phyloP scores from a whole-genome alignment of 2,113 vertebrate species.

The Tragelaphus strepsiceros region DNA sequence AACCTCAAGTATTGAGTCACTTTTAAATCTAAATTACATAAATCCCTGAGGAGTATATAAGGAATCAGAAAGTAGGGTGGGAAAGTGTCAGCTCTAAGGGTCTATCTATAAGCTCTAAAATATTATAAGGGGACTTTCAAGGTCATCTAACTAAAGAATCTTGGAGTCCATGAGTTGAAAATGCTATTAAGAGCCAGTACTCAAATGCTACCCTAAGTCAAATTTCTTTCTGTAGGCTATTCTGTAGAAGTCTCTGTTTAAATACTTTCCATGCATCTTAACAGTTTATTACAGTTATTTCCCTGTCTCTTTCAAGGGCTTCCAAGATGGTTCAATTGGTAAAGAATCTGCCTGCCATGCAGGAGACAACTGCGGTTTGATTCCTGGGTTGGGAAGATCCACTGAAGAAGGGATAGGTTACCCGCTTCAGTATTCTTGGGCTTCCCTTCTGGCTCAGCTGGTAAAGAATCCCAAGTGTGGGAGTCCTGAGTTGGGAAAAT shows the following conservation, averaged over 20 bases:
- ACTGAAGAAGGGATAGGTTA: neutral
- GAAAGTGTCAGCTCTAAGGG: neutral
- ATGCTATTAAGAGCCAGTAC: neutral
- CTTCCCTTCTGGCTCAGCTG: neutral
- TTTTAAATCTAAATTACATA: neutral
- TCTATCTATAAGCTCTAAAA: neutral
- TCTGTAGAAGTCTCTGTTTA: neutral
- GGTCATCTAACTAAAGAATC: neutral
- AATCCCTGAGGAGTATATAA: neutral
- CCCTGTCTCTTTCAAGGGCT: neutral
- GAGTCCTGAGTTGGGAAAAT: neutral
- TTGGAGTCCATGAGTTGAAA: neutral
- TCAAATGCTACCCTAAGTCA: neutral
- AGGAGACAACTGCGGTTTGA: fast-evolving
- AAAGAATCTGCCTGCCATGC: neutral
- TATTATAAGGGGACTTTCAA: neutral
- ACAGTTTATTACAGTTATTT: neutral
- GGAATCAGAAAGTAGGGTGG: neutral
- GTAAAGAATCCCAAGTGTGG: neutral
- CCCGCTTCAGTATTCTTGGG: neutral
- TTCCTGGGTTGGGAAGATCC: neutral
- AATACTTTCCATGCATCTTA: neutral
- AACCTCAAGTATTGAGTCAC: neutral
- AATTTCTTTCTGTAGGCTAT: neutral
- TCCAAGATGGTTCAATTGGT: neutral